Percentiles rank a stretch among this genome's conserved stretches.
Evolutionary conservation across 1,140 invertebrate genomes (phyloP).

Genomic region (Cephus cinctus): DNA sequence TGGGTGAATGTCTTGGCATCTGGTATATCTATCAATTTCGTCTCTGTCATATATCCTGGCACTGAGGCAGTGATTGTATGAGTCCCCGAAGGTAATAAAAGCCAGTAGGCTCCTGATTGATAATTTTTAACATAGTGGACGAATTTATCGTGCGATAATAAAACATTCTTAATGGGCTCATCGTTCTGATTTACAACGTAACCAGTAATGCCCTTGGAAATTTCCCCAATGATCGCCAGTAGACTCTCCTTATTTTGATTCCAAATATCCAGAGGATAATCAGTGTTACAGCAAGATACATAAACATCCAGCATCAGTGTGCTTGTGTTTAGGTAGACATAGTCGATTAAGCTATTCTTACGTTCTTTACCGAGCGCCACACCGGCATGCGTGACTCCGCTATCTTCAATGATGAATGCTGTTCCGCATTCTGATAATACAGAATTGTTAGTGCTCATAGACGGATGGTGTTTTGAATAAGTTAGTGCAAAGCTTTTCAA

Average conservation of each 20-base stretch:
- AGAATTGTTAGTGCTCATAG: conserved; percentile 23
- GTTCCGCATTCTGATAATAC: conserved; percentile 31
- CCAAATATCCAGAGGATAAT: conserved; percentile 37
- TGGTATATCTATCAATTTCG: conserved; percentile 56
- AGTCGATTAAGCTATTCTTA: conserved; percentile 43
- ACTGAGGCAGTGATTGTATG: conserved; percentile 61
- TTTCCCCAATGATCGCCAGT: conserved; percentile 31
- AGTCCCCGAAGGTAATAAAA: conserved; percentile 57
- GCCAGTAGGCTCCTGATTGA: conserved; percentile 60
- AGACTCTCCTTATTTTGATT: conserved; percentile 40
- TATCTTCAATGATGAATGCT: conserved; percentile 26
- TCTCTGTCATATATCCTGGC: conserved; percentile 56
- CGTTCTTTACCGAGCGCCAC: conserved; percentile 22
- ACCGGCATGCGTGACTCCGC: conserved; percentile 32
- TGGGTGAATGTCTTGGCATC: conserved; percentile 43
- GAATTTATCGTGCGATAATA: conserved; percentile 55
- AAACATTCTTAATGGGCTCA: conserved; percentile 61
- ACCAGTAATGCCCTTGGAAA: conserved; percentile 51
- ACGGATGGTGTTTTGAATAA: conserved; percentile 35
- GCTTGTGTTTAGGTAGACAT: conserved; percentile 44
- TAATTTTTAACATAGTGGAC: conserved; percentile 50
- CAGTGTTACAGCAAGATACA: conserved; percentile 47
- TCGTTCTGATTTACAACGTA: conserved; percentile 59
- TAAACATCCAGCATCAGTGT: conserved; percentile 47
- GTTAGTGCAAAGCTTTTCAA: conserved; percentile 31